Percentiles rank a stretch among this genome's conserved stretches.
These are phyloP conservation scores for Acanthosepion esculentum DNA, from an alignment of 2,888 invertebrate genomes.

Conservation along the genomic window DNA sequence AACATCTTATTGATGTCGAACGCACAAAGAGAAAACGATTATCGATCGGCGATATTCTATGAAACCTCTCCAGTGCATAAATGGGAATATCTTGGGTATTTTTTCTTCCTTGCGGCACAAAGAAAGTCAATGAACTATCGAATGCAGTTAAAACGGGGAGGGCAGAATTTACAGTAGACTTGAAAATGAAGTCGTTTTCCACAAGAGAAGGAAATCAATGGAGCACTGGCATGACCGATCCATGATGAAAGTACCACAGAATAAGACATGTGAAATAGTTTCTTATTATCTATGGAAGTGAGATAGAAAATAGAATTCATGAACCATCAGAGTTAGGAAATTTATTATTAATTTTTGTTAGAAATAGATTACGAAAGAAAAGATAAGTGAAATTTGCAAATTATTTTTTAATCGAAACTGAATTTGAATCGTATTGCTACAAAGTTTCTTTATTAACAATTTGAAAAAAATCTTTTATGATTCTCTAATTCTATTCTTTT, in stretches of 20 bases:
- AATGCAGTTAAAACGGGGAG: background rate
- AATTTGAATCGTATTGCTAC: too few species aligned
- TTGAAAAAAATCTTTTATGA: too few species aligned
- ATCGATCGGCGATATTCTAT: background rate
- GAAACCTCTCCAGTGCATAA: conserved; percentile 33
- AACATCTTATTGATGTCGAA: background rate
- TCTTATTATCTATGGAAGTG: background rate
- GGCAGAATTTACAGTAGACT: background rate
- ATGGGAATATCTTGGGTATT: background rate
- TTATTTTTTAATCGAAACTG: too few species aligned
- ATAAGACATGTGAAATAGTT: background rate
- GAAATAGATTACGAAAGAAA: too few species aligned
- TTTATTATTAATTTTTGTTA: too few species aligned
- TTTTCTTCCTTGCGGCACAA: background rate
- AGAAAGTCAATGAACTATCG: conserved; percentile 12
- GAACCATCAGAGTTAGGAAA: too few species aligned
- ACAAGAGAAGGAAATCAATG: background rate
- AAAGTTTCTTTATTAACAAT: too few species aligned
- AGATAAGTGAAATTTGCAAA: too few species aligned
- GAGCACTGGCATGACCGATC: background rate
- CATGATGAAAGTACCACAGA: background rate
- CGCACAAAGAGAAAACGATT: background rate
- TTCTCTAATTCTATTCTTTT: too few species aligned
- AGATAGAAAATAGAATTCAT: too few species aligned
- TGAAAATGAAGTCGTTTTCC: conserved; percentile 17